Conservation (phyloP, 2,888 invertebrate genomes). For the Amphipoea oculea region DNA sequence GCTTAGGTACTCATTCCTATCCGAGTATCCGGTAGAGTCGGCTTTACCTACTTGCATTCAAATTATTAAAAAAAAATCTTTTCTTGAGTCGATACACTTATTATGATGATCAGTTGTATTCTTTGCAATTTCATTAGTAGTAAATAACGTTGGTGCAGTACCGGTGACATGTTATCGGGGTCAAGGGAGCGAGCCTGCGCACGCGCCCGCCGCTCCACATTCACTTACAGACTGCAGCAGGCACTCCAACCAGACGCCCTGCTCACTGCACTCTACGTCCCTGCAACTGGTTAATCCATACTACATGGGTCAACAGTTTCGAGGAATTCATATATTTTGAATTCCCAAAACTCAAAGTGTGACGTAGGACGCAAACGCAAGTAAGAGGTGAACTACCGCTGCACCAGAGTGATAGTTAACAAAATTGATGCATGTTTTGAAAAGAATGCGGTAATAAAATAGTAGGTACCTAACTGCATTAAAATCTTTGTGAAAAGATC, state of each 20-base stretch:
- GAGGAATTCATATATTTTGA: neutral
- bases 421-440: neutral
- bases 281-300: neutral
- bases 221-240: neutral
- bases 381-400: neutral
- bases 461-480: neutral
- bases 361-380: neutral
- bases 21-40: neutral
- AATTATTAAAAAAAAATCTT: neutral
- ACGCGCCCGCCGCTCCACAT: neutral
- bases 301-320: too few species aligned
- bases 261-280: neutral
- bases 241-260: neutral
- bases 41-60: too few species aligned
- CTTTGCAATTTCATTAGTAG: neutral
- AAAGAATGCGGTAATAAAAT: neutral
- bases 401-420: conserved; percentile 13
- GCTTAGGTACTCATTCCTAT: too few species aligned
- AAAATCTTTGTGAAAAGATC: neutral
- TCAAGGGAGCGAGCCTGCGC: conserved; percentile 7
- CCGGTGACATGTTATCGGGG: neutral
- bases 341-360: neutral
- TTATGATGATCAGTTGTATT: neutral
- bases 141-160: conserved; percentile 10
- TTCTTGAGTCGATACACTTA: too few species aligned